A percentile compares a stretch with the other conserved stretches of the same genome.
These are phyloP conservation scores for Pocillopora damicornis DNA, from an alignment of 64 coral and sea anemone genomes.

Conservation along the genomic window DNA sequence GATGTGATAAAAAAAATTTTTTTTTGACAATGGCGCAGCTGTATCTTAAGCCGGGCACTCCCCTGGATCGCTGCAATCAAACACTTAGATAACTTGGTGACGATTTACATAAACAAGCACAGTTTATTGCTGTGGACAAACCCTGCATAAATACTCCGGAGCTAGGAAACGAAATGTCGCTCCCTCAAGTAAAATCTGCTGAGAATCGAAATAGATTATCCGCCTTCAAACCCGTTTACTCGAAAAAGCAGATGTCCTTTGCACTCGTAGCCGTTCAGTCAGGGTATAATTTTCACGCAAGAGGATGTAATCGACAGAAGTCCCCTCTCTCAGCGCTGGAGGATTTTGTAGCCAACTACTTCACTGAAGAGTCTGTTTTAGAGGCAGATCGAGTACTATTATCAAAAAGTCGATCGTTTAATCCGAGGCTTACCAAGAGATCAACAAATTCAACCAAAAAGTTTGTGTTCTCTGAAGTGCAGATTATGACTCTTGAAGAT, in stretches of 20 bases:
- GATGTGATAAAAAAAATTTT: not conserved
- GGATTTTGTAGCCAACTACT: constrained; percentile 23
- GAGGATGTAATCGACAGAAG: not conserved
- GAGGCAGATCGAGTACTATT: not conserved
- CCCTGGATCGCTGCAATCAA: not conserved
- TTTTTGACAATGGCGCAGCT: not conserved
- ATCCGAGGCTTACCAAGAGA: not conserved
- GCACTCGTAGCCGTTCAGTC: not conserved
- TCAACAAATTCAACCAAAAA: constrained; percentile 9
- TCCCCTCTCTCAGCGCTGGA: not conserved
- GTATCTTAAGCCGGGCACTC: not conserved
- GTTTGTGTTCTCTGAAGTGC: constrained; percentile 1
- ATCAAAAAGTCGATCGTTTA: not conserved
- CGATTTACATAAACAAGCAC: not conserved
- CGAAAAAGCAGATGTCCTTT: not conserved
- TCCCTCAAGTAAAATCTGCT: not conserved
- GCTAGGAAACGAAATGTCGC: not conserved
- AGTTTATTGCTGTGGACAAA: not conserved
- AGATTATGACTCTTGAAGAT: not conserved
- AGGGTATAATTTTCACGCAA: not conserved
- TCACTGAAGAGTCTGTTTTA: constrained; percentile 10
- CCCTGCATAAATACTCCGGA: not conserved
- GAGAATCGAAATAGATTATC: not conserved
- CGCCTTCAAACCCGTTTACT: not conserved
- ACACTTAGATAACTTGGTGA: not conserved